Evolutionary conservation across 2,888 invertebrate genomes (phyloP).

Genomic region (Myathropa florea): DNA sequence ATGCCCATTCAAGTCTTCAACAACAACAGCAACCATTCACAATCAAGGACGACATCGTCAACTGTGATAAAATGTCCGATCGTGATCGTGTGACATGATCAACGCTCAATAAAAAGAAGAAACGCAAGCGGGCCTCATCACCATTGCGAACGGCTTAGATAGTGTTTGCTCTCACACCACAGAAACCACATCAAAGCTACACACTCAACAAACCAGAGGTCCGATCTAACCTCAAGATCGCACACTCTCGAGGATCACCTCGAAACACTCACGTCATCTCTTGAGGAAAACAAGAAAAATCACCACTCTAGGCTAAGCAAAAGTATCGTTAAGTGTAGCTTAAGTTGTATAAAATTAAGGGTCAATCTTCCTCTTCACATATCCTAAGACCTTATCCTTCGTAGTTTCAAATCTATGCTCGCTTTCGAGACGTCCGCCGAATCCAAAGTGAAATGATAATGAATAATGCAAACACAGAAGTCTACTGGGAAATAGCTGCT

Average conservation of each 20-base stretch:
- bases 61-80: slow-evolving; percentile 69
- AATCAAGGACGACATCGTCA: slow-evolving; percentile 14
- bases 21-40: slow-evolving; percentile 27
- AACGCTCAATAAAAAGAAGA: slow-evolving; percentile 49
- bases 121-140: slow-evolving; percentile 29
- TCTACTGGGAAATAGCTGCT: slow-evolving; percentile 74
- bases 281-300: neutral
- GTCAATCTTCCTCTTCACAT: slow-evolving; percentile 44
- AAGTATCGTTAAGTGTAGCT: slow-evolving; percentile 36
- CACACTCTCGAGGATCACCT: neutral
- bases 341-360: slow-evolving; percentile 34
- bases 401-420: slow-evolving; percentile 39
- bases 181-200: slow-evolving; percentile 4
- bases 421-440: slow-evolving; percentile 38
- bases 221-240: neutral
- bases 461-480: slow-evolving; percentile 77
- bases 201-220: neutral
- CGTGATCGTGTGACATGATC: slow-evolving; percentile 70
- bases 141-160: slow-evolving; percentile 41
- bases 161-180: slow-evolving; percentile 37
- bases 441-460: slow-evolving; percentile 73
- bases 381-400: slow-evolving; percentile 42
- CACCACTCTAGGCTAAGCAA: slow-evolving; percentile 18
- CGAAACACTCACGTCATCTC: slow-evolving; percentile 30
- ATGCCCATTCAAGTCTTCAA: slow-evolving; percentile 33